A percentile compares a stretch with the other conserved stretches of the same genome.
Evolutionary conservation across 1,140 invertebrate species (phyloP).

Genomic region (Drosophila mayri): DNA sequence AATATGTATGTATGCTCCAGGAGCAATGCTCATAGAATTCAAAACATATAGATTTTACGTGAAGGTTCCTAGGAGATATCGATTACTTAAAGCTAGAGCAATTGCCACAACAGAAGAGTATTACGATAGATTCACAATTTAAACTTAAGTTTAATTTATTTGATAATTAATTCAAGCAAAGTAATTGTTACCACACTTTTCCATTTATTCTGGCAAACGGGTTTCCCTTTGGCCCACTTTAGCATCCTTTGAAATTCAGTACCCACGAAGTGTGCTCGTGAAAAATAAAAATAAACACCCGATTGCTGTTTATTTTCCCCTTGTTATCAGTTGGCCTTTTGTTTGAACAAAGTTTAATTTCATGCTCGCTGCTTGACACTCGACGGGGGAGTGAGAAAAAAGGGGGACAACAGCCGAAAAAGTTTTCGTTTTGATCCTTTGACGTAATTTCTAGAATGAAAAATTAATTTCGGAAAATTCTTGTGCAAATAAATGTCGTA

Average conservation of each 20-base stretch:
- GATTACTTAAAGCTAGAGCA: background rate
- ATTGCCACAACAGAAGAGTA: background rate
- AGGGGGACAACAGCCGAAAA: slow-evolving; percentile 25
- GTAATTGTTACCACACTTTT: background rate
- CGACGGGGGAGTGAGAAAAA: slow-evolving; percentile 8
- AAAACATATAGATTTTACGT: background rate
- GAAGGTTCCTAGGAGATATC: background rate
- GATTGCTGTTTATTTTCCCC: slow-evolving; percentile 52
- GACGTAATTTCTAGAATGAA: slow-evolving; percentile 49
- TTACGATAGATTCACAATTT: background rate
- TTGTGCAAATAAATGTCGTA: slow-evolving; percentile 20
- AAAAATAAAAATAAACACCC: slow-evolving; percentile 21
- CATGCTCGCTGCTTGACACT: slow-evolving; percentile 48
- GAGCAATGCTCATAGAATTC: background rate
- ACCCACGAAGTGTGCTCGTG: slow-evolving; percentile 21
- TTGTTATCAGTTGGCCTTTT: slow-evolving; percentile 38
- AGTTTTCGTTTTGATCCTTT: slow-evolving; percentile 52
- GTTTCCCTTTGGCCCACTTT: background rate
- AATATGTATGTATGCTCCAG: background rate
- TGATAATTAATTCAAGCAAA: no score
- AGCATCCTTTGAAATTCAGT: slow-evolving; percentile 19
- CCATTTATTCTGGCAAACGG: background rate
- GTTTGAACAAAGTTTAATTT: slow-evolving; percentile 67
- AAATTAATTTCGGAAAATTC: slow-evolving; percentile 56
- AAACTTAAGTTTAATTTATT: background rate